A percentile compares a stretch with the other conserved stretches of the same genome.
These are phyloP conservation scores for Hesperophylax magnus DNA, from an alignment of 1,140 invertebrate genomes.

Conservation along the genomic window DNA sequence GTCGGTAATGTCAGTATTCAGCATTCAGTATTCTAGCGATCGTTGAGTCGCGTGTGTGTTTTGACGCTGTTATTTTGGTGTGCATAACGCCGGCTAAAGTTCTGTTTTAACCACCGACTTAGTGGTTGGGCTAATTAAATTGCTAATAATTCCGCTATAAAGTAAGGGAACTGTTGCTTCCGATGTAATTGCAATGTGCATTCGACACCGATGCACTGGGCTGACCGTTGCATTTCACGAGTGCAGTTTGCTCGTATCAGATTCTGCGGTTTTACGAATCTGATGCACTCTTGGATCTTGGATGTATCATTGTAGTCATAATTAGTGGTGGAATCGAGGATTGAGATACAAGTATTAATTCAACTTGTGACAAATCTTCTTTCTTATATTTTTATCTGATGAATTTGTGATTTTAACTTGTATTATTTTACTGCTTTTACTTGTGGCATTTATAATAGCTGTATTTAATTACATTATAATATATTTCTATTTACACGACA, in stretches of 20 bases:
- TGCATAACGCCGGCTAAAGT: slow-evolving; percentile 3
- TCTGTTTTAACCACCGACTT: background rate
- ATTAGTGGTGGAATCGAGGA: slow-evolving; percentile 14
- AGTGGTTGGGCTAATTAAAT: slow-evolving; percentile 16
- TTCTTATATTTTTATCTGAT: too few relatives aligned
- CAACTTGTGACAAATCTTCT: background rate
- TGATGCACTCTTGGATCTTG: slow-evolving; percentile 9
- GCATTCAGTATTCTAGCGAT: slow-evolving; percentile 11
- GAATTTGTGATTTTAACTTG: too few relatives aligned
- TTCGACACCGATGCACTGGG: background rate
- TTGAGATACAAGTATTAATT: background rate
- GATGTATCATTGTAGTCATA: background rate
- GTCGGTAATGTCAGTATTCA: too few relatives aligned
- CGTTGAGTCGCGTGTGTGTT: background rate
- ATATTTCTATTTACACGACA: too few relatives aligned
- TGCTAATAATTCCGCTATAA: slow-evolving; percentile 1
- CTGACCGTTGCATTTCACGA: slow-evolving; percentile 9
- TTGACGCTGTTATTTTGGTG: background rate
- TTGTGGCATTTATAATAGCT: too few relatives aligned
- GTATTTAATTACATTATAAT: too few relatives aligned
- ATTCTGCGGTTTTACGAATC: slow-evolving; percentile 9
- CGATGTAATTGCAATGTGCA: background rate
- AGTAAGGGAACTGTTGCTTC: background rate
- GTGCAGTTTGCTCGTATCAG: slow-evolving; percentile 22
- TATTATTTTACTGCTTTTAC: too few relatives aligned